Evolutionary conservation across 2,113 vertebrate species (phyloP), one percentile per base, ranked within the genome.

Genomic region (Macheiramphus alcinus): DNA sequence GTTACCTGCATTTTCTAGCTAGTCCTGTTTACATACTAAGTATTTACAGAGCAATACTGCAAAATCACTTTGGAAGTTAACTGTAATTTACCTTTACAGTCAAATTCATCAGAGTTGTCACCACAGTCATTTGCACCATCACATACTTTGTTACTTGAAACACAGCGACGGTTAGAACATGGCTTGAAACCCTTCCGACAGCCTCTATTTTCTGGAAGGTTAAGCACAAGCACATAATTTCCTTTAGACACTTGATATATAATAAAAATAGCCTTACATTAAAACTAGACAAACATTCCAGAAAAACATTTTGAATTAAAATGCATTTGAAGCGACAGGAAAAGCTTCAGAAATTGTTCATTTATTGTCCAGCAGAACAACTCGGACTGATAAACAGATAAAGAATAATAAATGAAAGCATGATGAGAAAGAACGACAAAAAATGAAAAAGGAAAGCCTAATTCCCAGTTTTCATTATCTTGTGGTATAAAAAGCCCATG

Each of bases 81-180:
- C 12, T 53, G 22, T 17, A 89, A 98, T 96, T 99, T 98, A 99
- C 99, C 99, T 98, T 98, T 98, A 94, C 99, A 99, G 94, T 99
- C 98, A 18, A 98, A 93, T 97, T 99, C 99, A 97, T 99, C 99
- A 6, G 99, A 99, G 96, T 98, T 98, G 96, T 99, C 99, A 67
- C 99, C 99, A 75, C 99, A 99, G 96, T 99, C 99, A 55, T 99
- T 98, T 62, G 97, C 94, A n/a, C 99, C 99, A 70, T 99, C 98
- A 73, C 99, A 99, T 70, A 99, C 98, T 92, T 98, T 99, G 78
- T 97, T 94, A 59, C 98, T 99, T 68, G 98, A 97, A 90, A 99
- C 90, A 38, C 99, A 99, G 27, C 99, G 99, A 7, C 97, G 99
- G 94, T 99, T 99, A 95, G 98, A 98, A 94, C 99, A 99, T 1